Evolutionary conservation across 35 echinoderm and acorn worm genomes (phyloP).

Genomic region (Heliocidaris erythrogramma): DNA sequence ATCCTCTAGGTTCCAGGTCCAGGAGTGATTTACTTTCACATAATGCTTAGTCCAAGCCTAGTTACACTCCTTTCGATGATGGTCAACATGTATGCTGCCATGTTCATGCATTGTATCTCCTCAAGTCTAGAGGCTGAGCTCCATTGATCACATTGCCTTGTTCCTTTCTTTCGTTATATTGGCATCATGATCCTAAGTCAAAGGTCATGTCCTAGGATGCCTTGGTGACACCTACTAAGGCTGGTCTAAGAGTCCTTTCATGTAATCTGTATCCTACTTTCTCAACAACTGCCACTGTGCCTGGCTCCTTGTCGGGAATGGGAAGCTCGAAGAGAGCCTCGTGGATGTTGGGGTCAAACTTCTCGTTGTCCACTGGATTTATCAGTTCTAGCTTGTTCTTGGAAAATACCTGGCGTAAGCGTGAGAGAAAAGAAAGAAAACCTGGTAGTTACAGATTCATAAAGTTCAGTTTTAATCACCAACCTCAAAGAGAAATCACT

Average conservation of each 20-base stretch:
- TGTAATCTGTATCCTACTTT: conserved; percentile 95
- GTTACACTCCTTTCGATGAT: not conserved
- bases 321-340: conserved; percentile 94
- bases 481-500: not conserved
- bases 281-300: conserved; percentile 81
- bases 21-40: not conserved
- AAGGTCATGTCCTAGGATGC: conserved; percentile 21
- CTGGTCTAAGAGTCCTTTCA: conserved; percentile 94
- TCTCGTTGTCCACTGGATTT: conserved; percentile 76
- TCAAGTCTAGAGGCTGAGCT: not conserved
- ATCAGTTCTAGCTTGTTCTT: conserved; percentile 82
- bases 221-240: conserved; percentile 87
- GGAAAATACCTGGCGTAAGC: conserved; percentile 81
- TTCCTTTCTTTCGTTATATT: not conserved
- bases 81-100: not conserved
- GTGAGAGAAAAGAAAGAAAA: not conserved
- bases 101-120: not conserved
- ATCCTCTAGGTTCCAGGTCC: not conserved
- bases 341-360: conserved; percentile 98
- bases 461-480: not conserved
- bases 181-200: not conserved
- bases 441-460: not conserved
- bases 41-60: not conserved
- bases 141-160: not conserved
- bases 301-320: conserved; percentile 78